phyloP scores from a whole-genome alignment of 2,113 vertebrate species.

The Sinocyclocheilus anshuiensis region DNA sequence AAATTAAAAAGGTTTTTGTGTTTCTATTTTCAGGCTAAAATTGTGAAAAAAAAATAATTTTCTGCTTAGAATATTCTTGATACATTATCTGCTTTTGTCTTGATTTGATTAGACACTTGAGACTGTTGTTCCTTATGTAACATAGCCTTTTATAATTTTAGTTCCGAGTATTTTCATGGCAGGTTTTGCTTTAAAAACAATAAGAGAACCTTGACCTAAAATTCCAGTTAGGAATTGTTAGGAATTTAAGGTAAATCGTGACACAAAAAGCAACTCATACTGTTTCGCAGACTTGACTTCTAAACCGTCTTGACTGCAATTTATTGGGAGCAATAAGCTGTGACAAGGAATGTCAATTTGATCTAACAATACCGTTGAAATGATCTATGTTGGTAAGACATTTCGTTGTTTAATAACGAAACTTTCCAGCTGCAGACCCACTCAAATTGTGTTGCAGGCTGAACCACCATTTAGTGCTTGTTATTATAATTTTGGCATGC shows the following conservation, averaged over 20 bases:
- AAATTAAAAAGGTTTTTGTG: not conserved
- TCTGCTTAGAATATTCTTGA: not conserved
- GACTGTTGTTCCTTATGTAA: not conserved
- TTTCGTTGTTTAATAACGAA: not conserved
- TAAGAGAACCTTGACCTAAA: not conserved
- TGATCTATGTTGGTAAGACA: not conserved
- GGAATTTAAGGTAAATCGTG: not conserved
- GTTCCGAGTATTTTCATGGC: not conserved
- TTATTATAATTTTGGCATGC: not conserved
- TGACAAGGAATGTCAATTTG: not conserved
- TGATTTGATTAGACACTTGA: not conserved
- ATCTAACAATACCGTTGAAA: not conserved
- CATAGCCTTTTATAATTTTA: not conserved
- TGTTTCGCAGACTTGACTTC: not conserved
- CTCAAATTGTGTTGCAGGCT: not conserved
- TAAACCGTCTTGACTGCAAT: not conserved
- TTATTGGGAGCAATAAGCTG: not conserved
- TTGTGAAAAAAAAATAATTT: not conserved
- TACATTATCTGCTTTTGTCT: not conserved
- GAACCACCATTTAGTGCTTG: not conserved
- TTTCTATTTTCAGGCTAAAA: not conserved
- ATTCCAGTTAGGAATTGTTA: not conserved
- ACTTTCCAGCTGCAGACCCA: not conserved
- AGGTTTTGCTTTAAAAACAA: not conserved
- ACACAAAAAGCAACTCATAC: not conserved